Evolutionary conservation across 2,797 vertebrate species (phyloP).

Genomic region (Pseudomugil gertrudae): DNA sequence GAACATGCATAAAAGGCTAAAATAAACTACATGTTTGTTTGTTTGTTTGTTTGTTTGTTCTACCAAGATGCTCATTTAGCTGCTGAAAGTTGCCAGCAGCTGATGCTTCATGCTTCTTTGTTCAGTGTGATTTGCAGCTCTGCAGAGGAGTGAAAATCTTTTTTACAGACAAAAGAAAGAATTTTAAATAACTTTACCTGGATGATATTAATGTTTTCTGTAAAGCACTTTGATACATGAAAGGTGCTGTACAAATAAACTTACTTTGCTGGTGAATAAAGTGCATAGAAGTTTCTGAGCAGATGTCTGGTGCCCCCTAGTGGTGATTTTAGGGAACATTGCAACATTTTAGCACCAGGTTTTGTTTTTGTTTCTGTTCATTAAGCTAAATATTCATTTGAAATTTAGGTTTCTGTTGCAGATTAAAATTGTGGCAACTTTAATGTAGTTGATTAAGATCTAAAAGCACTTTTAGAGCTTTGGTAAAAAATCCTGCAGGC

Average conservation of each 20-base stretch:
- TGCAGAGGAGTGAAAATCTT: slow-evolving; percentile 2
- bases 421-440: not conserved
- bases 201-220: not conserved
- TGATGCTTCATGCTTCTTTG: slow-evolving; percentile 13
- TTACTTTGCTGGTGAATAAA: too few relatives aligned
- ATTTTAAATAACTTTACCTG: not conserved
- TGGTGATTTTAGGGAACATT: slow-evolving; percentile 20
- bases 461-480: not conserved
- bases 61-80: not conserved
- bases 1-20: not conserved
- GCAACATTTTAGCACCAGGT: not conserved
- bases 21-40: slow-evolving; percentile 5
- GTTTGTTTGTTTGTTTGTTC: not conserved
- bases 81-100: slow-evolving; percentile 4
- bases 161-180: not conserved
- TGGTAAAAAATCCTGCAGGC: slow-evolving; percentile 1
- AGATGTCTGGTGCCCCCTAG: slow-evolving; percentile 48
- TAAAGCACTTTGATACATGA: too few relatives aligned
- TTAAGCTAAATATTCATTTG: not conserved
- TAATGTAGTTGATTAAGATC: not conserved
- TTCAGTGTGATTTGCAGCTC: not conserved
- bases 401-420: not conserved
- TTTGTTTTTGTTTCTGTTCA: not conserved
- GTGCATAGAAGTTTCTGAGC: not conserved
- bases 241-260: too few relatives aligned